These are phyloP conservation scores for Sesia apiformis DNA, from an alignment of 2,888 invertebrate genomes.

Conservation along the genomic window DNA sequence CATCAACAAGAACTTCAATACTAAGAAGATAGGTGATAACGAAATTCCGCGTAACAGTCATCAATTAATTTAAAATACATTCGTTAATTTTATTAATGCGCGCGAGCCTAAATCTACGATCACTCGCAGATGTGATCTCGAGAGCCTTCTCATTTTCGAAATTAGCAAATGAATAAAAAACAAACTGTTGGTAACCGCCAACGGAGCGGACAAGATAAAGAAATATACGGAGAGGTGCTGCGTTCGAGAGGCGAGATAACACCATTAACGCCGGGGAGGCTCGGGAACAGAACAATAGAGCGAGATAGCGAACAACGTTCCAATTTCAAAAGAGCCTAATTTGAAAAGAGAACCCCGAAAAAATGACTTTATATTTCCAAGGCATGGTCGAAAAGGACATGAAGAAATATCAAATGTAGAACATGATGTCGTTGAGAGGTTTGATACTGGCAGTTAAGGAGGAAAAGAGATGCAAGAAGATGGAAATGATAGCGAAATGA, in stretches of 20 bases:
- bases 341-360: not conserved
- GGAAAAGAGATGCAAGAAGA: conserved; percentile 53
- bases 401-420: not conserved
- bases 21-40: not conserved
- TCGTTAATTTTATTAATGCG: conserved; percentile 72
- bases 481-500: conserved; percentile 69
- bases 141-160: conserved; percentile 70
- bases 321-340: not conserved
- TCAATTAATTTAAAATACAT: conserved; percentile 71
- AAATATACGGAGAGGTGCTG: conserved; percentile 74
- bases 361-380: not conserved
- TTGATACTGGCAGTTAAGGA: conserved; percentile 18
- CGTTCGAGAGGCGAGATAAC: conserved; percentile 69
- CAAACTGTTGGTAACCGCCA: conserved; percentile 55
- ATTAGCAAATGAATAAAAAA: conserved; percentile 72
- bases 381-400: not conserved
- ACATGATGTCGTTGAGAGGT: not conserved
- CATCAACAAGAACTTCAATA: conserved; percentile 5
- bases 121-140: conserved; percentile 54
- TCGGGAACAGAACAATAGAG: conserved; percentile 57
- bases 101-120: conserved; percentile 64
- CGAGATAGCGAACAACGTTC: conserved; percentile 27
- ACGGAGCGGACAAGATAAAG: conserved; percentile 70
- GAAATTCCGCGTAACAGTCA: conserved; percentile 46
- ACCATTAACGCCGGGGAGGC: conserved; percentile 70